A percentile compares a stretch with the other conserved stretches of the same genome.
Evolutionary conservation across 2,888 invertebrate genomes (phyloP).

Genomic region (Thumatha senex): DNA sequence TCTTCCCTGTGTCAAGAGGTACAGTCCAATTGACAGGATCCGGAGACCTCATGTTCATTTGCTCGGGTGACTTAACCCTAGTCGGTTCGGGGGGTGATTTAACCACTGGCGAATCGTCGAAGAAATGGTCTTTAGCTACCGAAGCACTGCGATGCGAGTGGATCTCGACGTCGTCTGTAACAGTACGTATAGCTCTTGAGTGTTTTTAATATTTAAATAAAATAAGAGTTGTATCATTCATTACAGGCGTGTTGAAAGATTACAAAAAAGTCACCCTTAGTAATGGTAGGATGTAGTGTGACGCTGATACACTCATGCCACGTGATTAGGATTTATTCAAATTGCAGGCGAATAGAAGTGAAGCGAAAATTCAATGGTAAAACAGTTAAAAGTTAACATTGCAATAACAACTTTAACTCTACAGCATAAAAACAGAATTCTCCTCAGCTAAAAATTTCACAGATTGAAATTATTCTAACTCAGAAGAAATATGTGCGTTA

Average conservation of each 20-base stretch:
- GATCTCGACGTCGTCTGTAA: conserved; percentile 70
- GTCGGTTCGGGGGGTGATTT: conserved; percentile 97
- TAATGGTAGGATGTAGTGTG: background rate
- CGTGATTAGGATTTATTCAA: background rate
- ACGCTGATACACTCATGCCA: background rate
- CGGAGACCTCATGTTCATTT: conserved; percentile 95
- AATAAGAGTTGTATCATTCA: conserved; percentile 22
- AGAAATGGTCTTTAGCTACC: conserved; percentile 79
- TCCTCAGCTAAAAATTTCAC: no score
- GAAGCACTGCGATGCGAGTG: conserved; percentile 78
- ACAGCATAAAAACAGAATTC: no score
- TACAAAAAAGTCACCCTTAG: background rate
- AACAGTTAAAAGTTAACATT: no score
- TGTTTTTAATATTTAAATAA: background rate
- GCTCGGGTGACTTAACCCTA: conserved; percentile 95
- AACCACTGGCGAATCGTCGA: conserved; percentile 86
- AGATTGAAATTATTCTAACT: no score
- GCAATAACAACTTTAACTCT: no score
- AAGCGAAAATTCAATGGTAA: no score
- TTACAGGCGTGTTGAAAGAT: conserved; percentile 24
- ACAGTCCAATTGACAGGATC: conserved; percentile 98
- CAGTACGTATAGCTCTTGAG: background rate
- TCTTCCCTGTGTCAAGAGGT: conserved; percentile 96
- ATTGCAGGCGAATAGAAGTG: background rate
- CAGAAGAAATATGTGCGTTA: no score